Conservation (phyloP, 2,888 invertebrate species). For the Idaea dimidiata region DNA sequence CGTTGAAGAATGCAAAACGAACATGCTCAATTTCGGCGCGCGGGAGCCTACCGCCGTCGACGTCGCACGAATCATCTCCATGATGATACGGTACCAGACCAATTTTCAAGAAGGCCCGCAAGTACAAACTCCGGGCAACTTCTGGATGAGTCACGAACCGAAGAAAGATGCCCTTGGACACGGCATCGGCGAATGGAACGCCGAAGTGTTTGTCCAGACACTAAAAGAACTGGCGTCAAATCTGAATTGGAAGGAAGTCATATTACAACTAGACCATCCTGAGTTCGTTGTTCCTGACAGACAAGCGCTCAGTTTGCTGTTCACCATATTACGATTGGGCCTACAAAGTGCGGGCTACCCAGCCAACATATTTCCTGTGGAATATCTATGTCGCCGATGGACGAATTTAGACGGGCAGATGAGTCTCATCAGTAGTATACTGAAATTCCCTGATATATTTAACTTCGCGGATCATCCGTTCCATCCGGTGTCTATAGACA, state of each 20-base stretch:
- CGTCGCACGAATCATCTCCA: conserved; percentile 91
- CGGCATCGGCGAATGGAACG: conserved; percentile 89
- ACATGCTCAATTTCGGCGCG: conserved; percentile 89
- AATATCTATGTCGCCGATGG: conserved; percentile 95
- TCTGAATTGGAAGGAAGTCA: conserved; percentile 95
- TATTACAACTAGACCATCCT: conserved; percentile 93
- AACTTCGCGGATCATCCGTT: conserved; percentile 96
- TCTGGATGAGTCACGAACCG: conserved; percentile 81
- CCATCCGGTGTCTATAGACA: conserved; percentile 91
- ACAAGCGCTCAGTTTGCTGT: conserved; percentile 89
- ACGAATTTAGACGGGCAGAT: conserved; percentile 96
- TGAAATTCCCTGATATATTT: conserved; percentile 96
- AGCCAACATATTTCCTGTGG: conserved; percentile 90
- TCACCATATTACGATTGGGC: conserved; percentile 90
- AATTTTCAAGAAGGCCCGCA: conserved; percentile 84
- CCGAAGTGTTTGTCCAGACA: conserved; percentile 96
- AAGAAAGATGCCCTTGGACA: conserved; percentile 75
- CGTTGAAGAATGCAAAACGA: conserved; percentile 93
- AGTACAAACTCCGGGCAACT: conserved; percentile 83
- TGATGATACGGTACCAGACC: conserved; percentile 92
- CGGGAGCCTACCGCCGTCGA: conserved; percentile 91
- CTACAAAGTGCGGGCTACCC: conserved; percentile 88
- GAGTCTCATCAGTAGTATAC: conserved; percentile 91
- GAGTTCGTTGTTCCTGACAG: conserved; percentile 94
- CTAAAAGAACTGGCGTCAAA: conserved; percentile 93